These are phyloP conservation scores for Morone chrysops DNA, from an alignment of 2,113 vertebrate genomes.

Conservation along the genomic window DNA sequence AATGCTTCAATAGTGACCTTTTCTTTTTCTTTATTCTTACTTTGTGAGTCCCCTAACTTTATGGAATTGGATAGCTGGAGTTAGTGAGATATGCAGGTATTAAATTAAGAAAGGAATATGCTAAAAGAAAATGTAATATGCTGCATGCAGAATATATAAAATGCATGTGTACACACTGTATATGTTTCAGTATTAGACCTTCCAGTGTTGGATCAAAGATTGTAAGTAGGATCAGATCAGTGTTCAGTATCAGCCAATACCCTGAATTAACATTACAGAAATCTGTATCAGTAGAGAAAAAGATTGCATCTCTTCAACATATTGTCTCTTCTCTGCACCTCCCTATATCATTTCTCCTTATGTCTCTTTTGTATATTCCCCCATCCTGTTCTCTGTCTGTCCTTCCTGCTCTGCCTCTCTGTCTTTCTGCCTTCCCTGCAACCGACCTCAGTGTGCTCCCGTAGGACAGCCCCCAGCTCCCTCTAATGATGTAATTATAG, in stretches of 20 bases:
- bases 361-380: neutral
- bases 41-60: neutral
- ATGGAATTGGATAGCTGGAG: neutral
- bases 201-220: neutral
- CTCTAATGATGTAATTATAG: conserved; percentile 64
- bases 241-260: neutral
- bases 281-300: neutral
- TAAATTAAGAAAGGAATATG: neutral
- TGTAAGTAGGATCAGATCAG: neutral
- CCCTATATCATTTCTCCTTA: neutral
- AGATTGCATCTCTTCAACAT: neutral
- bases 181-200: neutral
- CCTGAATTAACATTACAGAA: no score
- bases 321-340: neutral
- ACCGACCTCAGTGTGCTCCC: conserved; percentile 9
- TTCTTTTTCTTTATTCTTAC: neutral
- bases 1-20: neutral
- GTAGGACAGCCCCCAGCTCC: conserved; percentile 17
- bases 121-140: neutral
- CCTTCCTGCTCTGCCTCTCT: neutral
- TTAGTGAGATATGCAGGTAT: neutral
- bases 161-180: neutral
- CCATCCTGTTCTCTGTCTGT: neutral
- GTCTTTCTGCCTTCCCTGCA: conserved; percentile 8
- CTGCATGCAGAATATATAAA: neutral